Percentiles rank a stretch among this genome's conserved stretches.
phyloP scores from a whole-genome alignment of 2,113 vertebrate species.

The Empidonax traillii region DNA sequence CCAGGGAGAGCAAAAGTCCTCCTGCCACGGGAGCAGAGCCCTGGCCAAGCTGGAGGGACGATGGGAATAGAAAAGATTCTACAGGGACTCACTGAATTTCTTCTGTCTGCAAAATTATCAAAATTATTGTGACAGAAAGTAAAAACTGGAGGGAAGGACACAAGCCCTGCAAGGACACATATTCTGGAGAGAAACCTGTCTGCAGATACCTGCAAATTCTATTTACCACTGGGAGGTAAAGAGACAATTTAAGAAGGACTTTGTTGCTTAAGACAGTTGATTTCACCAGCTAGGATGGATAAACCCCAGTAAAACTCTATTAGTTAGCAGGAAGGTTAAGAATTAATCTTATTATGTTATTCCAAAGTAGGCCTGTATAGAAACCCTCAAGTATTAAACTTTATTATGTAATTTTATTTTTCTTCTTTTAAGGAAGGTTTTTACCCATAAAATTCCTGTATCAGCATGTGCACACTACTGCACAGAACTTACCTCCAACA shows the following conservation, averaged over 20 bases:
- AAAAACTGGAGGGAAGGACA: neutral
- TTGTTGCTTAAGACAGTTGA: neutral
- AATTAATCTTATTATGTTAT: neutral
- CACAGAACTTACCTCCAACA: conserved; percentile 17
- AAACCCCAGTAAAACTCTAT: neutral
- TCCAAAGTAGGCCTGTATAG: neutral
- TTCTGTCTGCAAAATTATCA: neutral
- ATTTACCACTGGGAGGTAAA: neutral
- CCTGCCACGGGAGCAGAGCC: neutral
- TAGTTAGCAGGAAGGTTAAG: neutral
- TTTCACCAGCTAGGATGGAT: neutral
- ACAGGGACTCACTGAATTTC: neutral
- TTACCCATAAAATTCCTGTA: neutral
- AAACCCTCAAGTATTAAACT: neutral
- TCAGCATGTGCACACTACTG: neutral
- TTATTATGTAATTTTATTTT: neutral
- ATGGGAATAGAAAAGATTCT: neutral
- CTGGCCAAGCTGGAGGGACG: neutral
- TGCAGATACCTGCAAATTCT: neutral
- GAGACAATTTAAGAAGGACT: neutral
- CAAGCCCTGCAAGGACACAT: neutral
- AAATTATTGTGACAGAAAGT: neutral
- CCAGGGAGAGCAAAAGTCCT: neutral
- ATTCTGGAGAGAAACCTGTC: neutral
- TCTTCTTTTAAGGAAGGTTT: neutral